Conservation (phyloP, 1,140 invertebrate species). For the Ceratosolen solmsi region DNA sequence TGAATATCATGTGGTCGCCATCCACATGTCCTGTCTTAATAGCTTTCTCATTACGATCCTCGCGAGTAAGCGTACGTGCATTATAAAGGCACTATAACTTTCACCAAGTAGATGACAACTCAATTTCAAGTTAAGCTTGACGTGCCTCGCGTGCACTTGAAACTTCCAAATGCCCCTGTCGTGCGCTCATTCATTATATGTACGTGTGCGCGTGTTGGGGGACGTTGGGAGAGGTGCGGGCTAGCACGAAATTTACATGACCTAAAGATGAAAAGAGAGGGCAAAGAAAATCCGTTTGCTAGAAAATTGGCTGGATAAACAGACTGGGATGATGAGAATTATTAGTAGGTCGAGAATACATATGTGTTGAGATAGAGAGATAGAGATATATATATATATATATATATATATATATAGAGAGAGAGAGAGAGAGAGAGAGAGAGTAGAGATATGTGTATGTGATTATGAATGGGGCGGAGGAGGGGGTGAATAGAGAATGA, state of each 20-base stretch:
- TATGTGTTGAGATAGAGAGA: neutral
- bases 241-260: slow-evolving; percentile 34
- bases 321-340: neutral
- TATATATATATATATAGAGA: too few species aligned
- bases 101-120: slow-evolving; percentile 71
- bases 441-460: neutral
- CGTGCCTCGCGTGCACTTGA: slow-evolving; percentile 70
- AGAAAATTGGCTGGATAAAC: neutral
- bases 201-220: slow-evolving; percentile 2
- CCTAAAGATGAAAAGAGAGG: neutral
- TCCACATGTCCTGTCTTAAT: slow-evolving; percentile 56
- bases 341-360: neutral
- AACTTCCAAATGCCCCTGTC: slow-evolving; percentile 56
- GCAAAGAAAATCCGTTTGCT: too few species aligned
- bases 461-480: neutral
- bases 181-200: slow-evolving; percentile 11
- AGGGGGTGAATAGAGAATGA: neutral
- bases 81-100: slow-evolving; percentile 70
- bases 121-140: slow-evolving; percentile 72
- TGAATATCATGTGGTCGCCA: neutral
- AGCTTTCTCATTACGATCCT: slow-evolving; percentile 64
- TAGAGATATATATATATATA: too few species aligned
- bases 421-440: neutral
- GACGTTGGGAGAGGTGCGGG: neutral
- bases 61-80: slow-evolving; percentile 51